Evolutionary conservation across 1,140 invertebrate genomes (phyloP).

Genomic region (Yoshiicerus persimilis): DNA sequence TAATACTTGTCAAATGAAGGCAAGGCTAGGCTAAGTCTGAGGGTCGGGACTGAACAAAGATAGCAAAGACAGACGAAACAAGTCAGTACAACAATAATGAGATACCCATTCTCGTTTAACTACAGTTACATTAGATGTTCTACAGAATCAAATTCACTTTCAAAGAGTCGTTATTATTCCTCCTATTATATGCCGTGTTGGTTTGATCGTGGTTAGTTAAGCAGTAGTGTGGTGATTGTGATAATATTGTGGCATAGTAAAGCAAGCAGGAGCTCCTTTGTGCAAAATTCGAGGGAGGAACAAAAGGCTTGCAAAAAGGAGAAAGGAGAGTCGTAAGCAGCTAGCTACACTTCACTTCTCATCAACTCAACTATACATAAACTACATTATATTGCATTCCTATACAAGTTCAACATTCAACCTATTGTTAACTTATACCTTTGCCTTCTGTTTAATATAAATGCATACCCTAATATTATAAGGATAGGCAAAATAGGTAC

Average conservation of each 20-base stretch:
- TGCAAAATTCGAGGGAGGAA: constrained; percentile 18
- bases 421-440: too few species aligned
- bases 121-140: neutral
- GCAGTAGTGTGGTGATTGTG: neutral
- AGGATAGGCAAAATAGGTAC: too few species aligned
- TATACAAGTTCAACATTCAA: neutral
- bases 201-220: neutral
- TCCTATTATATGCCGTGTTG: neutral
- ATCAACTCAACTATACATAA: neutral
- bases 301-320: constrained; percentile 20
- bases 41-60: neutral
- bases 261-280: neutral
- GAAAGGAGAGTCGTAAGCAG: constrained; percentile 18
- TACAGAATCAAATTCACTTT: neutral
- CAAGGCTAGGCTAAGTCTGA: neutral
- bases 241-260: neutral
- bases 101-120: neutral
- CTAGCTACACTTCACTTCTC: constrained; percentile 12
- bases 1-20: neutral
- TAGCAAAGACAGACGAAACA: neutral
- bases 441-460: neutral
- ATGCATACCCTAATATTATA: neutral
- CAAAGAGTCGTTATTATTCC: neutral
- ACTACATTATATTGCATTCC: neutral
- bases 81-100: constrained; percentile 3